Percentiles rank a stretch among this genome's conserved stretches.
Conservation (phyloP, 37 sponge, comb jelly and placozoan genomes). For the Amphimedon queenslandica region DNA sequence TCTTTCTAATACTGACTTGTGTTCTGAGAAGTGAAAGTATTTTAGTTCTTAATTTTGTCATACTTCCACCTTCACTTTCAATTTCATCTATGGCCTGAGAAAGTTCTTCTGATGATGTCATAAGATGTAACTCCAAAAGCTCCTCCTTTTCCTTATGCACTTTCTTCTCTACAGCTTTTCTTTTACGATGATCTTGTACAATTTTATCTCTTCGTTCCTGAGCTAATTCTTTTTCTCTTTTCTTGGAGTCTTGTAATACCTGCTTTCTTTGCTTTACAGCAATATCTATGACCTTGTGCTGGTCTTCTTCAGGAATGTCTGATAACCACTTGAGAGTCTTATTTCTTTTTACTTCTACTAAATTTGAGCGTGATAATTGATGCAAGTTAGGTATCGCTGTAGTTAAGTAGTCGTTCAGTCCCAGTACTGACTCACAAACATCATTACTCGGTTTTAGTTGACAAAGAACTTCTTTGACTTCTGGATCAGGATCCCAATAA, state of each 20-base stretch:
- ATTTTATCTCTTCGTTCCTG: constrained; percentile 17
- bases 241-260: constrained; percentile 25
- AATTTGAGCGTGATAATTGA: constrained; percentile 31
- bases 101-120: constrained; percentile 36
- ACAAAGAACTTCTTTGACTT: constrained; percentile 9
- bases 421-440: constrained; percentile 42
- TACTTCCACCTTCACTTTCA: constrained; percentile 27
- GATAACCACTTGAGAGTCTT: constrained; percentile 36
- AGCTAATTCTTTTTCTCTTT: constrained; percentile 7
- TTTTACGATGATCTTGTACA: constrained; percentile 17
- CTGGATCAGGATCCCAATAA: constrained; percentile 44
- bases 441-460: constrained; percentile 44
- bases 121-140: constrained; percentile 30
- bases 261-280: constrained; percentile 19
- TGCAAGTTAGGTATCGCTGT: constrained; percentile 28
- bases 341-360: constrained; percentile 39
- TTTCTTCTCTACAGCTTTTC: constrained; percentile 30
- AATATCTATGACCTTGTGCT: constrained; percentile 19
- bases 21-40: constrained; percentile 9
- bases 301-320: constrained; percentile 14
- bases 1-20: constrained; percentile 4
- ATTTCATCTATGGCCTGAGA: constrained; percentile 22
- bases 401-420: constrained; percentile 48
- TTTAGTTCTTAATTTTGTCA: constrained; percentile 17
- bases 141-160: constrained; percentile 14